phyloP scores from a whole-genome alignment of 2,113 vertebrate genomes.

The Eulemur rufifrons region DNA sequence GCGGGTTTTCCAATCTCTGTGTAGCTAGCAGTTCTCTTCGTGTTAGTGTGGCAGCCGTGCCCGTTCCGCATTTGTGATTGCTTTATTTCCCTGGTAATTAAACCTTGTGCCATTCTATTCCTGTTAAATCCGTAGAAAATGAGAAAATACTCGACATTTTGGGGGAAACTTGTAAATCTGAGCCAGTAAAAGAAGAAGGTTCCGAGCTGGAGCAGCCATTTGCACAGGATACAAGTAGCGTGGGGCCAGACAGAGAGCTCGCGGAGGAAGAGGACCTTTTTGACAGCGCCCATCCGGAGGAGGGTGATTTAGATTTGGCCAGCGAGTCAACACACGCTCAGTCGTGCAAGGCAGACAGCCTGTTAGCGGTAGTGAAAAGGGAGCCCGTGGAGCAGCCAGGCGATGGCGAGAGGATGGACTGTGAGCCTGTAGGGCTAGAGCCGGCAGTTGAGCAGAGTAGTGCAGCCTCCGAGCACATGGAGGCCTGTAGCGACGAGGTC shows the following conservation, averaged over 20 bases:
- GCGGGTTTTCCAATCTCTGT: slow-evolving; percentile 89
- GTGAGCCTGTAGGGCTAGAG: slow-evolving; percentile 88
- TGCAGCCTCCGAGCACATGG: slow-evolving; percentile 87
- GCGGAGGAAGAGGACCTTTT: slow-evolving; percentile 93
- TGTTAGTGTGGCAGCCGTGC: slow-evolving; percentile 94
- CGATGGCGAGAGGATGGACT: slow-evolving; percentile 89
- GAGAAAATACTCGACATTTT: slow-evolving; percentile 98
- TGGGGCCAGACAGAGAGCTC: slow-evolving; percentile 86
- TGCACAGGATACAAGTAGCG: slow-evolving; percentile 92
- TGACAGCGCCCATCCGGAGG: slow-evolving; percentile 77
- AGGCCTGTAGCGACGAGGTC: slow-evolving; percentile 86
- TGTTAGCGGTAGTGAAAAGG: slow-evolving; percentile 88
- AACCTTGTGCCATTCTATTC: slow-evolving; percentile 99
- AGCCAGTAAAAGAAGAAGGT: slow-evolving; percentile 95
- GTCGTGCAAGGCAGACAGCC: slow-evolving; percentile 87
- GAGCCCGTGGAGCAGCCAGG: slow-evolving; percentile 86
- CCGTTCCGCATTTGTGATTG: slow-evolving; percentile 97
- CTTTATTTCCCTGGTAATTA: slow-evolving; percentile 99
- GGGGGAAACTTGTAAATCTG: slow-evolving; percentile 96
- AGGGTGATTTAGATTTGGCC: slow-evolving; percentile 90
- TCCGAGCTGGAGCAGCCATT: slow-evolving; percentile 87
- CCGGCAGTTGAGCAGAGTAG: slow-evolving; percentile 89
- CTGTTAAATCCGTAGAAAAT: slow-evolving; percentile 98
- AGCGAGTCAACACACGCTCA: slow-evolving; percentile 84
- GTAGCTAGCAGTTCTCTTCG: slow-evolving; percentile 89